Evolutionary conservation across 92 coral and sea anemone genomes (phyloP).

Genomic region (Nematostella vectensis): DNA sequence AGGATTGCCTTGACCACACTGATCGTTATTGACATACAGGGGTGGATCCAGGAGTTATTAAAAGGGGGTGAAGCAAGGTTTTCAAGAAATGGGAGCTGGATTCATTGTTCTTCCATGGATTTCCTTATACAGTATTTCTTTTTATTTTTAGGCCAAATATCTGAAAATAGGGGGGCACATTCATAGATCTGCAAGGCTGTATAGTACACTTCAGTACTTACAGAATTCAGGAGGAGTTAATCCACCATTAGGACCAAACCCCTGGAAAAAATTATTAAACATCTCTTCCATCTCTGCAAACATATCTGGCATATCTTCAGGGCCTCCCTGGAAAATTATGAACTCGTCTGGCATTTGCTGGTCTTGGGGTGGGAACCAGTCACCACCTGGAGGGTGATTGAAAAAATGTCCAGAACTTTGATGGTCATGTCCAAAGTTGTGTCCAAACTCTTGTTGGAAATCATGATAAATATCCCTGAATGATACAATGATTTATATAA

Average conservation of each 20-base stretch:
- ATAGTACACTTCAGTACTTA: too few species aligned
- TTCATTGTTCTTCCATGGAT: too few species aligned
- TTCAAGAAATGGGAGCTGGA: too few species aligned
- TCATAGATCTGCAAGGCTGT: too few species aligned
- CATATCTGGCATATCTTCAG: slow-evolving; percentile 11
- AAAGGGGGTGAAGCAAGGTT: too few species aligned
- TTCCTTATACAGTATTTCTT: too few species aligned
- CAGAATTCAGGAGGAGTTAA: slow-evolving; percentile 20
- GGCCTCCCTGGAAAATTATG: slow-evolving; percentile 15
- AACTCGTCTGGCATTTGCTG: slow-evolving; percentile 6
- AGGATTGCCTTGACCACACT: too few species aligned
- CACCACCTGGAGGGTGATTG: background rate
- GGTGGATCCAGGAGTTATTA: too few species aligned
- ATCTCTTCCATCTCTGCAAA: slow-evolving; percentile 70
- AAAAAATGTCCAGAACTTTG: background rate
- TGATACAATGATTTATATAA: background rate
- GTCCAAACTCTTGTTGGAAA: slow-evolving; percentile 31
- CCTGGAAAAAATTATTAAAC: slow-evolving; percentile 70
- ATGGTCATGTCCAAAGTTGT: slow-evolving; percentile 11
- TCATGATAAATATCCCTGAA: slow-evolving; percentile 62
- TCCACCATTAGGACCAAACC: slow-evolving; percentile 31
- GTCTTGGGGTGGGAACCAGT: background rate
- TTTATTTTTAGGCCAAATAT: too few species aligned
- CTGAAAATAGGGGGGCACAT: too few species aligned
- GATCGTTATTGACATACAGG: too few species aligned